Evolutionary conservation across 2,888 invertebrate genomes (phyloP), one percentile per base, ranked within the genome.

Genomic region (Drosophila percnosoma): DNA sequence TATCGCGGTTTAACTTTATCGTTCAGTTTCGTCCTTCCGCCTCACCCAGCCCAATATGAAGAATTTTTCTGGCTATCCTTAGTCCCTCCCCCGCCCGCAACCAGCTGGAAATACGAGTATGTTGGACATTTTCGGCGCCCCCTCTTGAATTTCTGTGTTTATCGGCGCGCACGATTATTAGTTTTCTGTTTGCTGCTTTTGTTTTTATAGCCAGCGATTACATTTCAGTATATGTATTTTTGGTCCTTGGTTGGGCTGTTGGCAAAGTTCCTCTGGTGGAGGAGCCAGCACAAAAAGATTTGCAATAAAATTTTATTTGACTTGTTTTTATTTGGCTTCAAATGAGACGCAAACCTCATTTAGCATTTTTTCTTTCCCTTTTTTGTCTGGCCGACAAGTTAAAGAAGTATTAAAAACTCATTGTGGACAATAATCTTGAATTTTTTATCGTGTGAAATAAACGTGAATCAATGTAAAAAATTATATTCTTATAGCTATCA

Each of bases 1-100:
- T 87, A 87, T 89, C 90, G 86, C 83, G 86, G 90, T 86, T 87
- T 81, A 86, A 89, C 83, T 90, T 87, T 88, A 86, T 86, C 86
- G 90, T 85, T 78, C 76, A 75, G 72, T 75, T 71, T 76, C 75
- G 72, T 78, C 51, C 68, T 48, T n/a, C 64, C 64, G 54, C 67
- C 64, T 33, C 54, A 48, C 31, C 59, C 55, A 61, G 42, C 34
- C 29, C 57, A n/a, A 69, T 79, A 69, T 66, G 66, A 79, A 74
- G 61, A 79, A 75, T 79, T 76, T 76, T 68, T 75, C 60, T 60
- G 40, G 29, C 51, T 55, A 24, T 13, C 29, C 33, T 52, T 21
- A 52, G 33, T 21, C 59, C 29, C 40, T n/a, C 1, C 13, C 13
- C 13, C 27, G 24, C 7, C 45, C 24, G 13, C 31, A 21, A n/a